A percentile compares a stretch with the other conserved stretches of the same genome.
Evolutionary conservation across 1,140 invertebrate species (phyloP).

Genomic region (Phymorhynchus buccinoides): DNA sequence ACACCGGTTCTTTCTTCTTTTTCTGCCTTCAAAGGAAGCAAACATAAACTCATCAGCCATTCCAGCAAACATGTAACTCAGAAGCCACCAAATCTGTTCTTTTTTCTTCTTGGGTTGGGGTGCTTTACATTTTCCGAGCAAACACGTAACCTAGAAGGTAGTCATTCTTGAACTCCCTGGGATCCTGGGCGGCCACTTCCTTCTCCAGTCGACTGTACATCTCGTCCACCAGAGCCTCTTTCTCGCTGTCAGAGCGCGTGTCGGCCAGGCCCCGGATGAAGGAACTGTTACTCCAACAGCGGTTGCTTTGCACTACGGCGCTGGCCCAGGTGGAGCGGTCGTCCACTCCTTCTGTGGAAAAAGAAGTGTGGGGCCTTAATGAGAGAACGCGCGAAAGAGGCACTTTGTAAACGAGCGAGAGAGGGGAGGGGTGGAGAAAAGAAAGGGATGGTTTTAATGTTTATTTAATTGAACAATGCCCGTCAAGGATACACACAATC

Average conservation of each 20-base stretch:
- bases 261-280: constrained; percentile 33
- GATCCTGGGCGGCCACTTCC: constrained; percentile 7
- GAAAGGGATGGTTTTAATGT: no score
- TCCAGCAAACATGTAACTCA: no score
- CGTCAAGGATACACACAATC: no score
- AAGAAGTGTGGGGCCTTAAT: not conserved
- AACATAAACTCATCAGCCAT: no score
- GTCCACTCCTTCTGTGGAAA: constrained; percentile 16
- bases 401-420: no score
- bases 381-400: no score
- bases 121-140: not conserved
- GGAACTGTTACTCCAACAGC: constrained; percentile 38
- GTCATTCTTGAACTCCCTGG: constrained; percentile 26
- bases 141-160: constrained; percentile 28
- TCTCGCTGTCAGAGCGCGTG: constrained; percentile 26
- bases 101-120: no score
- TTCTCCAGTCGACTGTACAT: constrained; percentile 24
- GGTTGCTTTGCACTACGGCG: not conserved
- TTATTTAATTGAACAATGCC: no score
- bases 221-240: constrained; percentile 31
- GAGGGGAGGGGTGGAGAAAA: no score
- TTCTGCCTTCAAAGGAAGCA: no score
- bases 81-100: no score
- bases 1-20: no score
- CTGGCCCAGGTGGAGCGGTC: constrained; percentile 27